phyloP scores from a whole-genome alignment of 2,797 vertebrate species.

The Thunnus albacares region DNA sequence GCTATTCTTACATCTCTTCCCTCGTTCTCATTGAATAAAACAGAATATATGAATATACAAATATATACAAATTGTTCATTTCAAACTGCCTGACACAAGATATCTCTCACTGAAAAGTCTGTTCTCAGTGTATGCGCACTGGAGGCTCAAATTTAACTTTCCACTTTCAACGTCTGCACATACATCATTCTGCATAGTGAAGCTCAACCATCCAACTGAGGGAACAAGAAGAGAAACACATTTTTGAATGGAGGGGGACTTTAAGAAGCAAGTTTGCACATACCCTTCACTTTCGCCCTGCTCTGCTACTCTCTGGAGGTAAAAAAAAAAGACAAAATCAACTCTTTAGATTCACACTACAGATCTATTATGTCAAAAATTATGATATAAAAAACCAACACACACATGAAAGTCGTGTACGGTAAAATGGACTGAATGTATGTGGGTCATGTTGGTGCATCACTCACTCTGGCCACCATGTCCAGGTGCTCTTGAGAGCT shows the following conservation, averaged over 20 bases:
- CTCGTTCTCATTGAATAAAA: too few relatives aligned
- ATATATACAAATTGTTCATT: too few relatives aligned
- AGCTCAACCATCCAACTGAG: background rate
- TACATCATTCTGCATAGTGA: background rate
- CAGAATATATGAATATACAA: too few relatives aligned
- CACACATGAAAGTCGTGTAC: background rate
- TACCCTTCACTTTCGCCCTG: constrained; percentile 78
- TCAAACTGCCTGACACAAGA: background rate
- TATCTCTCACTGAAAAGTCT: background rate
- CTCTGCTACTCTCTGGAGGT: constrained; percentile 80
- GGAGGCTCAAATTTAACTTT: too few relatives aligned
- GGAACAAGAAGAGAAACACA: background rate
- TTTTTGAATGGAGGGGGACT: background rate
- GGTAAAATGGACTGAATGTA: background rate
- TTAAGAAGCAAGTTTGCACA: constrained; percentile 32
- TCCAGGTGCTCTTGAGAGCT: constrained; percentile 93
- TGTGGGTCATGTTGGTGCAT: background rate
- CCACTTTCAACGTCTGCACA: too few relatives aligned
- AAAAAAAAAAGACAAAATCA: background rate
- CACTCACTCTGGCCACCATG: constrained; percentile 90
- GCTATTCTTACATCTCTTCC: too few relatives aligned
- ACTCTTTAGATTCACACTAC: background rate
- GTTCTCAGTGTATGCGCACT: too few relatives aligned
- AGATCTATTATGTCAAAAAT: too few relatives aligned
- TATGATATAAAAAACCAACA: background rate